These are phyloP conservation scores for Telmatochromis sp. DNA, from an alignment of 2,113 vertebrate species.

Conservation along the genomic window DNA sequence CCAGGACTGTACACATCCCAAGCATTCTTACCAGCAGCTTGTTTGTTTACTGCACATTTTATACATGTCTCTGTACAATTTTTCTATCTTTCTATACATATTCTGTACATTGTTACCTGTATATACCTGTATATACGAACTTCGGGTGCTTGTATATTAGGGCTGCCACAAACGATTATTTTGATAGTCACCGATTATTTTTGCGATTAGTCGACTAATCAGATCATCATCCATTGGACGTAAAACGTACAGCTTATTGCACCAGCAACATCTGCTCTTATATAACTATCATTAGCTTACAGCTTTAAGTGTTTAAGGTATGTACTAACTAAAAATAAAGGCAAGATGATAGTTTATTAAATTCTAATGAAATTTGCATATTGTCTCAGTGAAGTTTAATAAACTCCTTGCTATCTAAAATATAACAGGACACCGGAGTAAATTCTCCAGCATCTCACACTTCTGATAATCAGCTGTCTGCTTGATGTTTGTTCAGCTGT, in stretches of 20 bases:
- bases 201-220: too few relatives aligned
- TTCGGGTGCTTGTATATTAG: not conserved
- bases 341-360: too few relatives aligned
- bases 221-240: rapidly evolving
- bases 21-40: not conserved
- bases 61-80: not conserved
- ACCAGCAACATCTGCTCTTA: too few relatives aligned
- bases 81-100: not conserved
- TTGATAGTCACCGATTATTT: too few relatives aligned
- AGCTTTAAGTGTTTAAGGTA: too few relatives aligned
- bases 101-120: not conserved
- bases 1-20: not conserved
- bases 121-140: not conserved
- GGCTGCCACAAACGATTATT: too few relatives aligned
- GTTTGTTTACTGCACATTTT: not conserved
- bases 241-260: too few relatives aligned
- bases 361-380: rapidly evolving
- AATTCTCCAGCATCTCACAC: rapidly evolving
- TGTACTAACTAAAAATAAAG: too few relatives aligned
- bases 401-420: too few relatives aligned
- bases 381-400: rapidly evolving
- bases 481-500: rapidly evolving
- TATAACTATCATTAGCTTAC: too few relatives aligned
- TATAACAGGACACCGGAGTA: rapidly evolving
- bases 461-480: too few relatives aligned